A percentile compares a stretch with the other conserved stretches of the same genome.
phyloP scores from a whole-genome alignment of 2,113 vertebrate genomes.

The Propithecus coquereli region DNA sequence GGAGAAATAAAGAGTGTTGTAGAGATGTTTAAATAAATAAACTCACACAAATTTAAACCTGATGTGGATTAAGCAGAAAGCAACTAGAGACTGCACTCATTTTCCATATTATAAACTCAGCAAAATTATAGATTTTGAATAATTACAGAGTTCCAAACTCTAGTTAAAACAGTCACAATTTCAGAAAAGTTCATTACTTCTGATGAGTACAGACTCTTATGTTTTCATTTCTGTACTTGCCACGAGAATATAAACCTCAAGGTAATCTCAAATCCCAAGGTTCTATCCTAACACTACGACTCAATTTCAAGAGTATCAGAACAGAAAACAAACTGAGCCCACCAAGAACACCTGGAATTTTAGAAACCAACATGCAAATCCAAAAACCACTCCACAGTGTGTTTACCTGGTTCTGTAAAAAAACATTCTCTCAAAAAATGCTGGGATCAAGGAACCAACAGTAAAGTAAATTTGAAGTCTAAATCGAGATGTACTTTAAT shows the following conservation, averaged over 20 bases:
- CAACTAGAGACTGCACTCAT: neutral
- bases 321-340: neutral
- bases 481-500: neutral
- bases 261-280: neutral
- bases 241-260: neutral
- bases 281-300: neutral
- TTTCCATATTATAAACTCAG: neutral
- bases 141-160: neutral
- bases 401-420: neutral
- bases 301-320: neutral
- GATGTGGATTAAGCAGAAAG: neutral
- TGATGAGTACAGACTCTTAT: neutral
- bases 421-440: neutral
- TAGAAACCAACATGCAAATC: neutral
- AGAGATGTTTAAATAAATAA: constrained; percentile 6
- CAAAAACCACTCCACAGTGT: neutral
- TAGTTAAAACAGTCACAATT: neutral
- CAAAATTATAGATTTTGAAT: neutral
- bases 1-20: neutral
- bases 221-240: neutral
- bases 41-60: neutral
- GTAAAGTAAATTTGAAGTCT: neutral
- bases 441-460: neutral
- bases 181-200: neutral
- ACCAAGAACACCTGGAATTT: neutral